Evolutionary conservation across 2,113 vertebrate genomes (phyloP), one percentile per base, ranked within the genome.

Genomic region (Bubalus kerabau): DNA sequence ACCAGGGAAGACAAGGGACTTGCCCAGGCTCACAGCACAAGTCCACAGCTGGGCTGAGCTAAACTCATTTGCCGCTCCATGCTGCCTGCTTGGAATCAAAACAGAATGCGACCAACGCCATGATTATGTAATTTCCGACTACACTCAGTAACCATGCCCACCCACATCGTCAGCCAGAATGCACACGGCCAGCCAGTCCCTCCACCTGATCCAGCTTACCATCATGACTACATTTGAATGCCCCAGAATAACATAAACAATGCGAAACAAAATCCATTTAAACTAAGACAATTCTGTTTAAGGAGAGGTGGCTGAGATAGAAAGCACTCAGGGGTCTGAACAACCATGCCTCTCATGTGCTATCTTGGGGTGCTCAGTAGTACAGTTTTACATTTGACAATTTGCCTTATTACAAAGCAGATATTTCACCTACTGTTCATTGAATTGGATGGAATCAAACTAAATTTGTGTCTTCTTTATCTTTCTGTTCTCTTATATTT

Each of bases 11-110:
- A 88, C 67, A 67, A 94, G 81, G 62, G 60, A 80, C 64, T 76
- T 87, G 48, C 50, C 71, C 80, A 48, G 87, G 74, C 23, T 97
- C 52, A 71, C 8, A 7, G 36, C 50, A 21, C 64, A 92, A 60
- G 74, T 67, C 88, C 83, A 46, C 43, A 50, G 74, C 52, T 90
- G 52, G 90, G 16, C 43, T 81, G 50, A 62, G 50, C 78, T 59
- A 83, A 94, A 36, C 48, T 71, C 87, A 46, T 36, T 78, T 78
- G 32, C n/a, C 48, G 74, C 76, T 78, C 87, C 71, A 43, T 1
- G 67, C 83, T 40, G 50, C 21, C 91, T 82, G 82, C 60, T 93
- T 32, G 23, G 56, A 71, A 94, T 86, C 78, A 32, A 95, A 97
- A 84, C 85, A 74, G 91, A 90, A 89, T 4, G 14, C 54, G 36